A percentile compares a stretch with the other conserved stretches of the same genome.
phyloP scores from a whole-genome alignment of 2,888 invertebrate species.

The Cryptus armator region DNA sequence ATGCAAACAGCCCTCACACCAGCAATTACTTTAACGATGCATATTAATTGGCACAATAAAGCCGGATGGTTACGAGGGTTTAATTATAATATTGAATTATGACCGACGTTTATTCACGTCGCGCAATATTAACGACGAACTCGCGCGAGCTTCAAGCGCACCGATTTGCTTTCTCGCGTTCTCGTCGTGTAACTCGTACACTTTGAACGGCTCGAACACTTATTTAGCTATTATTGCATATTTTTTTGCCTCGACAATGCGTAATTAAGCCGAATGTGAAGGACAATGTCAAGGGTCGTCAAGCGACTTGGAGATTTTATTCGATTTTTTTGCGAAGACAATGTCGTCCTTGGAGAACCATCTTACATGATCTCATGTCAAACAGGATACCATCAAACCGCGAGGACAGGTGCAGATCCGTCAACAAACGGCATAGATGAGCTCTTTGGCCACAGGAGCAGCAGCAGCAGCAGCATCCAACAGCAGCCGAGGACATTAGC shows the following conservation, averaged over 20 bases:
- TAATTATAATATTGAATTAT: conserved; percentile 84
- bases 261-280: conserved; percentile 2
- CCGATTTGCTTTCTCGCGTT: conserved; percentile 31
- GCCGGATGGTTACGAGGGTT: conserved; percentile 78
- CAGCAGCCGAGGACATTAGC: conserved; percentile 77
- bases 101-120: conserved; percentile 82
- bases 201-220: conserved; percentile 32
- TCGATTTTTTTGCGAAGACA: neutral
- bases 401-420: conserved; percentile 15
- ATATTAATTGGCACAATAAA: conserved; percentile 82
- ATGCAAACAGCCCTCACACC: conserved; percentile 67
- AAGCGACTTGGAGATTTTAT: neutral
- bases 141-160: conserved; percentile 53
- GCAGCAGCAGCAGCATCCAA: neutral
- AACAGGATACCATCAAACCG: neutral
- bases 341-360: conserved; percentile 6
- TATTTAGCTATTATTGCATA: conserved; percentile 48
- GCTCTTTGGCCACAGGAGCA: conserved; percentile 21
- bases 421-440: conserved; percentile 48
- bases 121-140: conserved; percentile 73
- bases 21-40: conserved; percentile 81
- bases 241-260: conserved; percentile 26
- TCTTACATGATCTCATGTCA: neutral
- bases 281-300: conserved; percentile 33
- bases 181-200: conserved; percentile 43